A percentile compares a stretch with the other conserved stretches of the same genome.
phyloP scores from a whole-genome alignment of 1,140 invertebrate species.

The Drosophila subobscura region DNA sequence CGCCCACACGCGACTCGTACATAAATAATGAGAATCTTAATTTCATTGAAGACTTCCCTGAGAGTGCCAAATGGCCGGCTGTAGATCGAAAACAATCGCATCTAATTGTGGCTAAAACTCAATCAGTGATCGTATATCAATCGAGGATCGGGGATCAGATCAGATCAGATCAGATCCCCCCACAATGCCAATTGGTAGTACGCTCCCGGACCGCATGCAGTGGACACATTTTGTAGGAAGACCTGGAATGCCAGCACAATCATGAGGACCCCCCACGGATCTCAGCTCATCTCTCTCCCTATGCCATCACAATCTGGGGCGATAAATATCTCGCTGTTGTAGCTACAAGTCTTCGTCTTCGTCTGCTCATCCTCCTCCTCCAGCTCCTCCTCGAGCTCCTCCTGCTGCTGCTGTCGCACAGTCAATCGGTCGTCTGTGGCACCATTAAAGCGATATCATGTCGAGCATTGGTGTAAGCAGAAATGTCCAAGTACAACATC shows the following conservation, averaged over 20 bases:
- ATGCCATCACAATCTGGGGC: slow-evolving; percentile 48
- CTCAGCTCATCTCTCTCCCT: slow-evolving; percentile 5
- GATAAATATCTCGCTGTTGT: slow-evolving; percentile 68
- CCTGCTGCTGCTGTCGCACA: slow-evolving; percentile 4
- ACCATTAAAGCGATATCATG: slow-evolving; percentile 67
- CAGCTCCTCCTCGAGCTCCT: no score
- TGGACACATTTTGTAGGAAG: not conserved
- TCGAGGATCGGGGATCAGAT: not conserved
- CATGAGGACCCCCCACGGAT: slow-evolving; percentile 46
- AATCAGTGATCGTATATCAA: slow-evolving; percentile 39
- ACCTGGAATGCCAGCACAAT: slow-evolving; percentile 27
- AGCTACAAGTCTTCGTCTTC: slow-evolving; percentile 21
- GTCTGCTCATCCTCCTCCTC: not conserved
- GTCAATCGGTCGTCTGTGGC: slow-evolving; percentile 46
- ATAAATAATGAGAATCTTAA: slow-evolving; percentile 68
- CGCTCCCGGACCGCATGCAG: slow-evolving; percentile 37
- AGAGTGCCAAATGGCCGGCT: not conserved
- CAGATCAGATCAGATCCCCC: no score
- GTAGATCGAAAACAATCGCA: slow-evolving; percentile 35
- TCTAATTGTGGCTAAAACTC: slow-evolving; percentile 50
- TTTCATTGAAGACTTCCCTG: slow-evolving; percentile 33
- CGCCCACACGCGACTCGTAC: slow-evolving; percentile 25
- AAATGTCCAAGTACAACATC: slow-evolving; percentile 69
- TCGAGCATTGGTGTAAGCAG: slow-evolving; percentile 57
- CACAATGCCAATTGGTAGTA: no score